These are phyloP conservation scores for Micoletzkya japonica DNA, from an alignment of 2,888 invertebrate species.

Conservation along the genomic window DNA sequence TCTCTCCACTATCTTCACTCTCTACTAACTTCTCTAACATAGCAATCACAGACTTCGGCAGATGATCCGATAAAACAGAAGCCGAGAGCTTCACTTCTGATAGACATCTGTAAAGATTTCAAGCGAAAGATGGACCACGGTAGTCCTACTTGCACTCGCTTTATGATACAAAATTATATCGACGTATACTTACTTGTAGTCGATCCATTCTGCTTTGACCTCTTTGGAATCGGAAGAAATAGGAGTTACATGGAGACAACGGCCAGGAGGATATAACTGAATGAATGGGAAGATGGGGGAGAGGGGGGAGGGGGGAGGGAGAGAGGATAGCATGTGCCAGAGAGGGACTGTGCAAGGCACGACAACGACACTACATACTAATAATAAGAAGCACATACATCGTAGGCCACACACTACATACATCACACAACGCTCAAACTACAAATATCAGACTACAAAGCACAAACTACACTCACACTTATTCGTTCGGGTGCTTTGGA, in stretches of 20 bases:
- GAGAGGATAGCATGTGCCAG: neutral
- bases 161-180: too few relatives aligned
- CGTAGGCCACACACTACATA: too few relatives aligned
- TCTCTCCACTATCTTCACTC: neutral
- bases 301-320: neutral
- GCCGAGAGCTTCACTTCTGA: constrained; percentile 79
- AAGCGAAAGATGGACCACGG: constrained; percentile 32
- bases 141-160: too few relatives aligned
- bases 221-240: constrained; percentile 26
- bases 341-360: too few relatives aligned
- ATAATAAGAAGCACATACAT: too few relatives aligned
- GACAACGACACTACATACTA: too few relatives aligned
- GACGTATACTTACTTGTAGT: constrained; percentile 24
- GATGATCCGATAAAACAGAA: constrained; percentile 82
- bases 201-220: constrained; percentile 36
- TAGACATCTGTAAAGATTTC: constrained; percentile 40
- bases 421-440: too few relatives aligned
- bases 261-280: constrained; percentile 78
- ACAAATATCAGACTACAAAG: too few relatives aligned
- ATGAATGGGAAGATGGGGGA: constrained; percentile 21
- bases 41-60: constrained; percentile 79
- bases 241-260: constrained; percentile 78
- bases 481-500: constrained; percentile 23
- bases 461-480: constrained; percentile 6
- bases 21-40: constrained; percentile 68